Percentiles rank a stretch among this genome's conserved stretches.
These are phyloP conservation scores for Clitarchus hookeri DNA, from an alignment of 2,888 invertebrate genomes.

Conservation along the genomic window DNA sequence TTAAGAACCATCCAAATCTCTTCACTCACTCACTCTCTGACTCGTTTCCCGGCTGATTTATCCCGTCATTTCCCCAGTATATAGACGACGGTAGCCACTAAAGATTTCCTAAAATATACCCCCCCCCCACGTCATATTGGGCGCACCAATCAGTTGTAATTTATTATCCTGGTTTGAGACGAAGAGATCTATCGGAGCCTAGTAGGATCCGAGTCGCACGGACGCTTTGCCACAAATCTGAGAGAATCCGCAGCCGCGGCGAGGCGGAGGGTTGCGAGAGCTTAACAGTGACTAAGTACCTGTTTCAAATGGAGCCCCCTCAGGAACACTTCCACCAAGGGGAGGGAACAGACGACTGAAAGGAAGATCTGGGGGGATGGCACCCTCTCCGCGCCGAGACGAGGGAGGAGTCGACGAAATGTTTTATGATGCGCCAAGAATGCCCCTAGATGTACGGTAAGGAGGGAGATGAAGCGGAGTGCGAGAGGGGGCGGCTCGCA, in stretches of 20 bases:
- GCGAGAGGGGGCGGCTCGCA: neutral
- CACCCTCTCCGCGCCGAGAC: neutral
- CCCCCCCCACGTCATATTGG: no score
- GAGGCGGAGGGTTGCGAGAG: neutral
- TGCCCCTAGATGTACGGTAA: neutral
- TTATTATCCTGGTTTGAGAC: no score
- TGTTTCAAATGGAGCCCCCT: slow-evolving; percentile 1
- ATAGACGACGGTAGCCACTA: no score
- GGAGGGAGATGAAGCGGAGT: neutral
- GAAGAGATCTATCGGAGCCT: no score
- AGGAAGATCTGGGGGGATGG: neutral
- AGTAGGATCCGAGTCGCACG: no score
- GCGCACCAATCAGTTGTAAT: no score
- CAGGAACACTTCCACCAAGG: neutral
- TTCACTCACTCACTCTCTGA: no score
- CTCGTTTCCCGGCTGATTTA: no score
- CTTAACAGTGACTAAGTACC: slow-evolving; percentile 4
- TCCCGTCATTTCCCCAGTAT: no score
- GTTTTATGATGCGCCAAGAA: slow-evolving; percentile 14
- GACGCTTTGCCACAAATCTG: neutral
- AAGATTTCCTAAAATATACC: no score
- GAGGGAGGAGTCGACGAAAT: neutral
- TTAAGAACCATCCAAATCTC: no score
- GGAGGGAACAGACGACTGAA: neutral
- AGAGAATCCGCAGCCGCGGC: neutral